Base-by-base conservation (phyloP, 2,888 invertebrate species). In the Tachina fera region DNA sequence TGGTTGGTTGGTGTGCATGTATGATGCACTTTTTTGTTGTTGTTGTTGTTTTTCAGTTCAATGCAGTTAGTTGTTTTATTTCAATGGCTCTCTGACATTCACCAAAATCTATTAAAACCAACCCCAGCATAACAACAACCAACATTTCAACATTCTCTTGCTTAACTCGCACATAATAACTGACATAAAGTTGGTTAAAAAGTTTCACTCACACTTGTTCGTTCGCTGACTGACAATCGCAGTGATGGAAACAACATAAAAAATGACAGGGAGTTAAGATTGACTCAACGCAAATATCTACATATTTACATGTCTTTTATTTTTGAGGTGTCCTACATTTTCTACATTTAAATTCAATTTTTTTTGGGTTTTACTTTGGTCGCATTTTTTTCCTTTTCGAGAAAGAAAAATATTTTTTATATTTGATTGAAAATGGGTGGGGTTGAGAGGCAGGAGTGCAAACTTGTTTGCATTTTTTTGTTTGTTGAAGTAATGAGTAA, bases 291-390 rank as follows among this genome's bases (percentile, higher is more conserved):
- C n/a, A n/a, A n/a, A 72, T 67, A 31, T 11, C 39, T 60, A 31
- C 9, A 31, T 31, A 31, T 31, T 31, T 45, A 65, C 41, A 51
- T 16, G 16, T 19, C 1, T 49, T 41, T 16, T 41, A 19, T 6
- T 61, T 83, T 83, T 75, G 45, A 84, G 75, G 68, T 84, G 84
- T 77, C 81, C 84, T 81, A 84, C 81, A 81, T 84, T 81, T 84
- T 31, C 31, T 31, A 31, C 22, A 19, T 77, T 68, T 58, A n/a
- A n/a, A n/a, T 43, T 9, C 3, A n/a, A 19, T 61, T 70, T 51
- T 43, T 22, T 60, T 51, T 22, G 22, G 9, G 31, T 43, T 53
- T 65, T 43, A 47, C 22, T 16, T 49, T 61, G 49, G 56, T 43
- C 9, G 22, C 3, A 45, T 63, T 63, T 75, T 11, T 11, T 74